Evolutionary conservation across 2,888 invertebrate genomes (phyloP), one percentile per base, ranked within the genome.

Genomic region (Scaptomyza caliginosa): DNA sequence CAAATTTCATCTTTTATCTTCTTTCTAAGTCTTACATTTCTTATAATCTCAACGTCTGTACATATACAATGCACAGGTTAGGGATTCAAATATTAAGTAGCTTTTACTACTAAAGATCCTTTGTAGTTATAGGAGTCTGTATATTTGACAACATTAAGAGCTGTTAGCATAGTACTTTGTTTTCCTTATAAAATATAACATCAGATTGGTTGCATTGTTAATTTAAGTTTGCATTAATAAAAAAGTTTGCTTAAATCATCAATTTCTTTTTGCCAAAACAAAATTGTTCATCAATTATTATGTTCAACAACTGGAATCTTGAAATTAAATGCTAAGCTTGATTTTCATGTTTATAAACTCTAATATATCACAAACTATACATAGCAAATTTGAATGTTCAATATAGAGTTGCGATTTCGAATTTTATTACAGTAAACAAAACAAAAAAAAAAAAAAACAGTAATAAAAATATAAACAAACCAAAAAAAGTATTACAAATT

Each of bases 341-440:
- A 55, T 71, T 72, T 71, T 55, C 39, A 66, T 62, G 28, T 56
- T 55, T 57, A 48, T 32, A 32, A 60, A 28, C 32, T 32, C 34
- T 32, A 38, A 42, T 66, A 46, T 66, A 40, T 58, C 46, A 67
- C 40, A 67, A 21, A 60, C 24, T 54, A 75, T 75, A 68, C 68
- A 81, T 85, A 82, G 82, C 82, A 75, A 87, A 82, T 81, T 86
- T 86, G 85, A 86, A 86, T 86, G 87, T 85, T 81, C 78, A 67
- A 75, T 55, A 42, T 86, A 81, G 85, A 81, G 76, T 81, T 86
- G 67, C 54, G 57, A 79, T 80, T 76, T 78, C 64, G 43, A 85
- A 62, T 58, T 64, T 64, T 67, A 64, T 63, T 56, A 58, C 36
- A 71, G 55, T 50, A 50, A 48, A 62, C 23, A 65, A 64, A 55